Conservation (phyloP, 2,113 vertebrate species). For the Brienomyrus brachyistius region DNA sequence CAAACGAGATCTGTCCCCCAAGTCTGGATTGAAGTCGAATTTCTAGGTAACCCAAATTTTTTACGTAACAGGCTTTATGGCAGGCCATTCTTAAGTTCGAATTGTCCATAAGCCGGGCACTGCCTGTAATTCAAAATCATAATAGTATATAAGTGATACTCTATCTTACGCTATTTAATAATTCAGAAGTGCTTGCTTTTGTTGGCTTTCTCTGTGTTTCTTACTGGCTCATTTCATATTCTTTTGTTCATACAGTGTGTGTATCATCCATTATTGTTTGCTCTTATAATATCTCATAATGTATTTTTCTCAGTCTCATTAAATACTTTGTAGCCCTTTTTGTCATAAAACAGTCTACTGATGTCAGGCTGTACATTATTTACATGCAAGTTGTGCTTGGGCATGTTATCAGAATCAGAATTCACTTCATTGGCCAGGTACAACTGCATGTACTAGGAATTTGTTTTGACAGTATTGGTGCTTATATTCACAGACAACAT, state of each 20-base stretch:
- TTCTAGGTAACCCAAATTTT: background rate
- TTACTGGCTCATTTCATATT: background rate
- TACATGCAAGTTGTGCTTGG: background rate
- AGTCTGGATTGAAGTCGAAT: background rate
- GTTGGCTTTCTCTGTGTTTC: background rate
- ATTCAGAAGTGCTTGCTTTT: background rate
- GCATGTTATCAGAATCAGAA: no score
- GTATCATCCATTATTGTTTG: background rate
- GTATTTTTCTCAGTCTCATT: background rate
- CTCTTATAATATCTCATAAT: background rate
- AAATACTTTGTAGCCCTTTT: background rate
- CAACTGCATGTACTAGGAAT: no score
- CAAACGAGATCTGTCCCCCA: background rate
- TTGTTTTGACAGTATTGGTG: no score
- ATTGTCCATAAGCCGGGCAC: background rate
- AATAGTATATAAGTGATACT: background rate
- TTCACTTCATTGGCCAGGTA: no score
- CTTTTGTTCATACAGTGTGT: background rate
- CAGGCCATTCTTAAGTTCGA: background rate
- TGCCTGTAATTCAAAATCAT: background rate
- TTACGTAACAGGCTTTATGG: background rate
- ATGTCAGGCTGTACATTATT: background rate
- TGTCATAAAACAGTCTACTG: background rate
- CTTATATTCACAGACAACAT: no score
- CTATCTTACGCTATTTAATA: background rate